Base-by-base conservation (phyloP, 2,113 vertebrate species). In the Tychaedon coryphoeus region DNA sequence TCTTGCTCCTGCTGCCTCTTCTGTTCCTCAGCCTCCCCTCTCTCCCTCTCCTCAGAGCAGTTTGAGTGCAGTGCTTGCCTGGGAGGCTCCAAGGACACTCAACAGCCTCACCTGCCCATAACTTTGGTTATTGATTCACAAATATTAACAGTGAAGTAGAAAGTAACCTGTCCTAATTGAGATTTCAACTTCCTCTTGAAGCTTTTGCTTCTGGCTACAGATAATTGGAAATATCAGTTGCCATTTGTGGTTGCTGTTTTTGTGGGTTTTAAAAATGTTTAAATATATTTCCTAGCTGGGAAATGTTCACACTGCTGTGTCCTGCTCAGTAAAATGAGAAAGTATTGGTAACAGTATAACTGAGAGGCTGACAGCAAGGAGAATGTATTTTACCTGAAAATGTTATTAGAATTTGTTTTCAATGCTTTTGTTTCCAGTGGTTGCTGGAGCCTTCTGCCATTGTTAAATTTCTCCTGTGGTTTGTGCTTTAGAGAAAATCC, bases 401-500 rank as follows among this genome's bases (percentile, higher is more conserved):
- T 36, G 13, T 58, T 24, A 7, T 8, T 43, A 66, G 51, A 54
- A 28, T 47, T 87, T 50, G 45, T 42, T 70, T 54, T 58, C 29
- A 67, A 4, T 76, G 62, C 54, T 36, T 48, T 42, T 82, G 71
- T 65, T 64, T 38, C 33, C 91, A 54, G 9, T 17, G 19, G 29
- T 38, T 69, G 3, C 74, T 75, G 53, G 45, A 78, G 19, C 38
- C 29, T 1, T 1, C 48, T 79, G 5, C 40, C 25, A 1, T 31
- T 50, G 72, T 72, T 36, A 42, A 13, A 0, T 51, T 9, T 26
- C 34, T 74, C 3, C 9, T 80, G 36, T 84, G 56, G 18, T 92
- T 96, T 92, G 88, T 94, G 90, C 93, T 86, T 94, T 93, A 84
- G 65, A 71, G 90, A 56, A 92, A 93, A 83, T 14, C 64, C 70